Conservation (phyloP, 2,797 vertebrate species). For the Erithacus rubecula region DNA sequence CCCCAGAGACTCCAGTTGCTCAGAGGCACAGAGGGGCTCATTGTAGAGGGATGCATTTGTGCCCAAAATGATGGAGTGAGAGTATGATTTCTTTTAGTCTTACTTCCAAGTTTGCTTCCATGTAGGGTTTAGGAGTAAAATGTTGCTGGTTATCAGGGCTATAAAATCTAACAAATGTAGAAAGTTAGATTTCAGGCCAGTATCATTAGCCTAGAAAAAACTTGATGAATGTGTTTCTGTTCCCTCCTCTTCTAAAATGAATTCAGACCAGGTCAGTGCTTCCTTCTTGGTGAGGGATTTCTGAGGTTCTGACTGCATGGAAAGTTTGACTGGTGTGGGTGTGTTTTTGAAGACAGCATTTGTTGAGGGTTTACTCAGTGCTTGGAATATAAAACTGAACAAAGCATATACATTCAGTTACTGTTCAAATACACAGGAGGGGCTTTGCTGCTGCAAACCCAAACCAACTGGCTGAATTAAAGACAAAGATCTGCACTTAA, state of each 20-base stretch:
- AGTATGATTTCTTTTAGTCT: not conserved
- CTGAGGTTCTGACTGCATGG: conserved; percentile 47
- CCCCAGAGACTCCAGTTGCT: not conserved
- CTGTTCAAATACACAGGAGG: not conserved
- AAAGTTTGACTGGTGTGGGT: conserved; percentile 28
- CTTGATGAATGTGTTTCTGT: conserved; percentile 3
- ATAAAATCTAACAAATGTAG: not conserved
- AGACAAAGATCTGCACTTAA: not conserved
- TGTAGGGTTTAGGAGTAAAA: not conserved
- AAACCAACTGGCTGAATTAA: not conserved
- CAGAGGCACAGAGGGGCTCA: not conserved
- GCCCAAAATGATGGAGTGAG: not conserved
- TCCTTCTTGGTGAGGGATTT: conserved; percentile 5
- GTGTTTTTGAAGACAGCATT: conserved; percentile 4
- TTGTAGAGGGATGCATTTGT: not conserved
- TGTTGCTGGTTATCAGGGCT: not conserved
- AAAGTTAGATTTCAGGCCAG: not conserved
- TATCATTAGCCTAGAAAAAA: conserved; percentile 1
- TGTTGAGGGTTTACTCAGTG: conserved; percentile 6
- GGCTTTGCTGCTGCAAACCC: not conserved
- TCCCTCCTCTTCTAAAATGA: not conserved
- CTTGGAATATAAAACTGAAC: not conserved
- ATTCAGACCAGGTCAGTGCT: not conserved
- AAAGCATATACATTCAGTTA: not conserved
- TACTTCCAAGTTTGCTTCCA: not conserved